Evolutionary conservation across 1,140 invertebrate genomes (phyloP).

Genomic region (Drosophila obscura): DNA sequence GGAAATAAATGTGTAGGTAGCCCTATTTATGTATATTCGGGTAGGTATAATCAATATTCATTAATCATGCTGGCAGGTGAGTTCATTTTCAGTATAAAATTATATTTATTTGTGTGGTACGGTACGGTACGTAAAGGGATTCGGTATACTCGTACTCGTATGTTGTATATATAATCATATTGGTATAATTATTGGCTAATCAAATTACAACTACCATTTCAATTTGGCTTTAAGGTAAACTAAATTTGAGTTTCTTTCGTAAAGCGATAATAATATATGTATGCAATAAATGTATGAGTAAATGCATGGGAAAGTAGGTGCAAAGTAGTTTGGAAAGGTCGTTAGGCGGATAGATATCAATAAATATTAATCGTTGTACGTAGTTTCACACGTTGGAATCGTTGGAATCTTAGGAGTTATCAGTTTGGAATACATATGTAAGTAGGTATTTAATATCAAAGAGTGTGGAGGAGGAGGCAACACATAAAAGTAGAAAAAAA

Average conservation of each 20-base stretch:
- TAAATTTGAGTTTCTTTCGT: constrained; percentile 53
- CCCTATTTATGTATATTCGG: no score
- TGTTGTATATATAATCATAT: constrained; percentile 32
- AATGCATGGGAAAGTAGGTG: constrained; percentile 29
- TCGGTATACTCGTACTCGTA: constrained; percentile 22
- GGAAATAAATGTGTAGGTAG: no score
- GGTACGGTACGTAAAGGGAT: no score
- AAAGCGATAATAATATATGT: constrained; percentile 15
- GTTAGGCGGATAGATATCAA: constrained; percentile 26
- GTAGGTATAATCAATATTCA: constrained; percentile 9
- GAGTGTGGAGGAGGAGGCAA: constrained; percentile 25
- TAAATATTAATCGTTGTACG: constrained; percentile 72
- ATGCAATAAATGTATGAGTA: constrained; percentile 3
- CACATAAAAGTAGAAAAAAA: constrained; percentile 9
- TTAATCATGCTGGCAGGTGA: constrained; percentile 32
- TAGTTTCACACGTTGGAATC: constrained; percentile 53
- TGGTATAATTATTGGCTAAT: constrained; percentile 47
- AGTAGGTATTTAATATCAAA: constrained; percentile 57
- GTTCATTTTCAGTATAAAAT: constrained; percentile 67
- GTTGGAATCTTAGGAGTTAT: constrained; percentile 73
- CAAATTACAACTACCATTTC: constrained; percentile 53
- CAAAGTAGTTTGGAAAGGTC: constrained; percentile 22
- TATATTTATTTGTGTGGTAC: constrained; percentile 69
- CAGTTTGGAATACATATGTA: constrained; percentile 55
- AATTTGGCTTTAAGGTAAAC: constrained; percentile 70